Evolutionary conservation across 1,140 invertebrate species (phyloP).

Genomic region (Zaprionus africanus): DNA sequence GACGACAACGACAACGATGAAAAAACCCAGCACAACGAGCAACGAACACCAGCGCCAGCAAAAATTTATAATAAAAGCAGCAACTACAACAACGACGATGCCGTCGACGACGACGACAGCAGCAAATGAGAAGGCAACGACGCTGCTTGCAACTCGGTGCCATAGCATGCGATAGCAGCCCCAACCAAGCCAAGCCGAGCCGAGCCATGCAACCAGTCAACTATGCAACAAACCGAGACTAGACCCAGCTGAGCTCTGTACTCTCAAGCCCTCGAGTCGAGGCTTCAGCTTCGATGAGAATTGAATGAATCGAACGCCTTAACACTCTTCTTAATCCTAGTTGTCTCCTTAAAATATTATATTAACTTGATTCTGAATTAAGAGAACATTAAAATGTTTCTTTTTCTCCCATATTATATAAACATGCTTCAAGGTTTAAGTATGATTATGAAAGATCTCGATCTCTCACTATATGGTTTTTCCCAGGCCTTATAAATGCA

Average conservation of each 20-base stretch:
- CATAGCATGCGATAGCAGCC: constrained; percentile 2
- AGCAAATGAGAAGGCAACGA: constrained; percentile 43
- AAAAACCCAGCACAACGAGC: constrained; percentile 51
- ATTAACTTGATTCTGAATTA: too few species aligned
- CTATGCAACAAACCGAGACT: constrained; percentile 58
- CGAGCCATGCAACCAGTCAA: constrained; percentile 53
- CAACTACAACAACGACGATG: constrained; percentile 39
- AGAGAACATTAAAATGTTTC: neutral
- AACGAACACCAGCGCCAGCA: constrained; percentile 67
- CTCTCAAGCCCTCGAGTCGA: constrained; percentile 41
- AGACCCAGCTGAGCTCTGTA: constrained; percentile 32
- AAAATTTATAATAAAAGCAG: constrained; percentile 75
- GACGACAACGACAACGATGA: constrained; percentile 5
- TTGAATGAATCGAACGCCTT: neutral
- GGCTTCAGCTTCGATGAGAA: neutral
- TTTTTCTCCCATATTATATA: too few species aligned
- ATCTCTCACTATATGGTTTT: neutral
- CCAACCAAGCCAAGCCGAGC: constrained; percentile 11
- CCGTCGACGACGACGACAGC: constrained; percentile 38
- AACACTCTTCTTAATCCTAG: constrained; percentile 36
- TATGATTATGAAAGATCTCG: too few species aligned
- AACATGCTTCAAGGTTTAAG: too few species aligned
- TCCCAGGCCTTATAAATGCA: neutral
- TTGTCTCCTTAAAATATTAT: neutral
- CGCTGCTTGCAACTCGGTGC: constrained; percentile 60